Base-by-base conservation (phyloP, 2,113 vertebrate species). In the Marmota monax region DNA sequence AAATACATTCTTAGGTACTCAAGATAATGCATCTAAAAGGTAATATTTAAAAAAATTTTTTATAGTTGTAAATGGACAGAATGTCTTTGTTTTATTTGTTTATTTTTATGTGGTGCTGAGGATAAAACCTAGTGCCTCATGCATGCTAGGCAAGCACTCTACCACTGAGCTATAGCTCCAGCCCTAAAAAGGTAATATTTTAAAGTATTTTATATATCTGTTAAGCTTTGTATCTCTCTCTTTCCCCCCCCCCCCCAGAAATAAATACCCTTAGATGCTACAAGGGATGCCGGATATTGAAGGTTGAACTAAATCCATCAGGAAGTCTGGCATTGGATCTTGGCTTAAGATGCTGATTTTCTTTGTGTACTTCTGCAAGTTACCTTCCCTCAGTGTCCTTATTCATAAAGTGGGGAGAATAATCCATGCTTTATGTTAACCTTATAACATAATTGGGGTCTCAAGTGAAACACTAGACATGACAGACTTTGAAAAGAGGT, bases 281-380 rank as follows among this genome's bases (percentile, higher is more conserved):
- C 63, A 67, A 94, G 61, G 61, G 84, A 65, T 1, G 6, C 23
- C 0, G 12, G 45, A 63, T 83, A 80, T 45, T 79, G 93, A 96
- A 89, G 7, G 29, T 20, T 92, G 84, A 76, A 79, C 72, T 72
- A 63, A 95, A 80, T 92, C 82, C 63, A 91, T 53, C 82, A 94
- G 92, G 72, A 95, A 95, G 91, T 69, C 86, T 89, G 74, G 48
- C 65, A 65, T 7, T n/a, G 67, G 63, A 70, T 86, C 79, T 92
- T 93, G 84, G 95, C 74, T 96, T 45, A 79, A 74, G 65, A 34
- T 74, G 17, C n/a, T 42, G 56, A 42, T 86, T 86, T 92, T 88
- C 85, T 94, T 51, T 42, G 61, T 61, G 32, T n/a, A 58, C 87
- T 92, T 93, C 95, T 92, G 34, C 14, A 93, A 84, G 70, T 84